Evolutionary conservation across 2,888 invertebrate genomes (phyloP).

Genomic region (Hypomecis punctinalis): DNA sequence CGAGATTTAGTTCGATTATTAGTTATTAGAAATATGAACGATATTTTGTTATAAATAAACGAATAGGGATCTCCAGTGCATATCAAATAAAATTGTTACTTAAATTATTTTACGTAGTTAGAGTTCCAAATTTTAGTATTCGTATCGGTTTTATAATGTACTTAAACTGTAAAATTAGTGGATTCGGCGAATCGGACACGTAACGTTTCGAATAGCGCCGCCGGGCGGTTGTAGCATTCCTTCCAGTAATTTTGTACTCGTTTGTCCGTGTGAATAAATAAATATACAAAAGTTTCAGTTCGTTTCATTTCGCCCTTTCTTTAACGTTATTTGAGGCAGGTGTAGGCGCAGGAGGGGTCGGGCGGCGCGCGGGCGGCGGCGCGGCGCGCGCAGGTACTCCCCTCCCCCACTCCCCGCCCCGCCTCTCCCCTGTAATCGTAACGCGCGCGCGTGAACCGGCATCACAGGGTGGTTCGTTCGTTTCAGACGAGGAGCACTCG

Average conservation of each 20-base stretch:
- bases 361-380: constrained; percentile 24
- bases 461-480: constrained; percentile 45
- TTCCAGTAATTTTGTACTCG: constrained; percentile 33
- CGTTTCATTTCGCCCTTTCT: constrained; percentile 64
- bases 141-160: not conserved
- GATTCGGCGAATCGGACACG: constrained; percentile 3
- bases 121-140: constrained; percentile 1
- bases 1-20: not conserved
- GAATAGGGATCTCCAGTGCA: constrained; percentile 2
- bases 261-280: constrained; percentile 44
- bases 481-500: constrained; percentile 76
- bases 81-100: constrained; percentile 4
- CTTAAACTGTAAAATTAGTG: constrained; percentile 5
- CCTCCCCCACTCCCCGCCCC: constrained; percentile 30
- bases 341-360: constrained; percentile 27
- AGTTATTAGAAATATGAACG: not conserved
- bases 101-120: constrained; percentile 8
- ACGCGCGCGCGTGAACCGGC: not conserved
- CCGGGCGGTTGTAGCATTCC: constrained; percentile 21
- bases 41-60: not conserved
- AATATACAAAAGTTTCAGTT: constrained; percentile 63
- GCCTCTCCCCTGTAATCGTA: constrained; percentile 8
- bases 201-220: constrained; percentile 5
- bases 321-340: constrained; percentile 39
- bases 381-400: constrained; percentile 38